Conservation (phyloP, 1,140 invertebrate species). For the Panagrolaimus sp. region DNA sequence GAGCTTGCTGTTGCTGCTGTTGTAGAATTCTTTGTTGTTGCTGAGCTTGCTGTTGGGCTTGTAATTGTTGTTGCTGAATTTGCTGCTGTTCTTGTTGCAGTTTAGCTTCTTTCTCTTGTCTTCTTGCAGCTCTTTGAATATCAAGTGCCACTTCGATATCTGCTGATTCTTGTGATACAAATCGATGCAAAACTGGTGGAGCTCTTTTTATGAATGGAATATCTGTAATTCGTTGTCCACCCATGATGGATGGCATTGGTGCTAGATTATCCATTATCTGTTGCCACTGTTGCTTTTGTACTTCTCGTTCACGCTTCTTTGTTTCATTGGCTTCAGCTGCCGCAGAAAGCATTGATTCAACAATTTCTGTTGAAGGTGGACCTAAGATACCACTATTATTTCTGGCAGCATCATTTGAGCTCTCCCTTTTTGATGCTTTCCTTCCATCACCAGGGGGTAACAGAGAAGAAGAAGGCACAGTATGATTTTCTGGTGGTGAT, state of each 20-base stretch:
- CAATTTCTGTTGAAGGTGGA: not conserved
- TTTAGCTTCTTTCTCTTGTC: conserved; percentile 15
- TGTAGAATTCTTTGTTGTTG: conserved; percentile 3
- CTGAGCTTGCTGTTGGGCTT: too few species aligned
- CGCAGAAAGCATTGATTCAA: not conserved
- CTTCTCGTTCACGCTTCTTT: conserved; percentile 6
- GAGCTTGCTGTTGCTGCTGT: not conserved
- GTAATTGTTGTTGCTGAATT: too few species aligned
- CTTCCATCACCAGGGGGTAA: too few species aligned
- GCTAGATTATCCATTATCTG: conserved; percentile 4
- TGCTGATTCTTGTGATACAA: not conserved
- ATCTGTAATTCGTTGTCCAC: conserved; percentile 23
- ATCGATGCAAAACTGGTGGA: not conserved
- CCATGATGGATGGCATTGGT: not conserved
- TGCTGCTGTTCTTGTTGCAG: too few species aligned
- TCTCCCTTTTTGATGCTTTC: too few species aligned
- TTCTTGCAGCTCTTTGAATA: conserved; percentile 17
- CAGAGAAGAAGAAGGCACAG: not conserved
- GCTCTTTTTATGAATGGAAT: conserved; percentile 17
- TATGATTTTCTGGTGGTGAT: too few species aligned
- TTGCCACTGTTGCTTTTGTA: conserved; percentile 15
- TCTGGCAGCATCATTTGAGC: not conserved
- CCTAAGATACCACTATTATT: not conserved
- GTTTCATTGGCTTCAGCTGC: conserved; percentile 7
- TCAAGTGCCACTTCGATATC: conserved; percentile 1